Evolutionary conservation across 2,113 vertebrate species (phyloP).

Genomic region (Myocastor coypus): DNA sequence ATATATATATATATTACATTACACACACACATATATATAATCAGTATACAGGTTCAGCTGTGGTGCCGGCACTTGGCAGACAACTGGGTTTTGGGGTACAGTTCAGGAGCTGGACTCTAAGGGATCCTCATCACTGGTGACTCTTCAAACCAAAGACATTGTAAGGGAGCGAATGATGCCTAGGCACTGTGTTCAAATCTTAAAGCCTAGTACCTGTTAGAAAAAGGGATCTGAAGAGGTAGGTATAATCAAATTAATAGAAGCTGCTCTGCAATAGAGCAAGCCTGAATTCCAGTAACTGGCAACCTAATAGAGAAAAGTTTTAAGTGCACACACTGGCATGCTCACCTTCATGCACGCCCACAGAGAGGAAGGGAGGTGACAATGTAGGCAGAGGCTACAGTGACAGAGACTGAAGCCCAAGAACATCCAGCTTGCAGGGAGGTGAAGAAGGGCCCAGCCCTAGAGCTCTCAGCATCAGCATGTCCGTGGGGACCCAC

Average conservation of each 20-base stretch:
- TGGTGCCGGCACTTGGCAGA: background rate
- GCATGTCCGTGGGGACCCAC: accelerated
- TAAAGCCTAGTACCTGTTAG: background rate
- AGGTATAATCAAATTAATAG: background rate
- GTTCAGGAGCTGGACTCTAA: background rate
- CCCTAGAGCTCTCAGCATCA: background rate
- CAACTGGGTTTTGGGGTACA: background rate
- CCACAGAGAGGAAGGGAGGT: background rate
- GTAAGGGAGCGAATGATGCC: background rate
- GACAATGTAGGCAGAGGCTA: background rate
- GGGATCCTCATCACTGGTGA: background rate
- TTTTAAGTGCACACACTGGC: background rate
- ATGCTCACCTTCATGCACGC: too few species aligned
- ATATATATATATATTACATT: too few species aligned
- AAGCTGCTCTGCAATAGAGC: background rate
- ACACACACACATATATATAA: too few species aligned
- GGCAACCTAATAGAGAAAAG: background rate
- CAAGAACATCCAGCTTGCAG: background rate
- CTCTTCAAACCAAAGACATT: background rate
- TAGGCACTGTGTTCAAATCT: background rate
- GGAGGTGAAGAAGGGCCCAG: background rate
- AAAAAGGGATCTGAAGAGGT: background rate
- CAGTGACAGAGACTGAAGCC: background rate
- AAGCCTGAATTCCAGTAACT: background rate
- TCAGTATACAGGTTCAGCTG: background rate